Evolutionary conservation across 2,797 vertebrate genomes (phyloP), one percentile per base, ranked within the genome.

Genomic region (Periophthalmus magnuspinnatus): DNA sequence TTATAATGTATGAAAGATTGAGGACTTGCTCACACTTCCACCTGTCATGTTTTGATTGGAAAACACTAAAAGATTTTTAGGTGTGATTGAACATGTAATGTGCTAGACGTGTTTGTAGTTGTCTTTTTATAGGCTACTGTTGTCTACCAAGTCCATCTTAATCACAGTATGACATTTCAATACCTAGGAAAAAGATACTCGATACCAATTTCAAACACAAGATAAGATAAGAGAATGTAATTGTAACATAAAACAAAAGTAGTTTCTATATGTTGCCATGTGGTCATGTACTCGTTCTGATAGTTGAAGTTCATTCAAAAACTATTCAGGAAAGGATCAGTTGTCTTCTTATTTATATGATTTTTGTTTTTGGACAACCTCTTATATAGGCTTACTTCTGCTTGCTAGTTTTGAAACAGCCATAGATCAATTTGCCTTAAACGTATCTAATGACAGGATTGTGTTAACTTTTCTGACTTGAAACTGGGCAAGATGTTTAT

Each of bases 401-500:
- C 9, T 14, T 57, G 5, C 2, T 10, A 38, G 36, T 41, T 57
- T 57, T 59, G 57, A 59, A 21, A n/a, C 34, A 61, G 34, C 19
- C 36, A 47, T 10, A 16, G 61, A 47, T 24, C 38, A 24, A 63
- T 45, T 63, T 47, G 22, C 22, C 21, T 47, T 64, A 32, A 64
- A 64, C 2, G 1, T 1, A 47, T 48, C 41, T 48, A 41, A 47
- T 47, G 61, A 63, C 13, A 47, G 38, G 38, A 45, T 28, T 9
- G 21, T 14, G 21, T 4, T 41, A 38, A 19, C 9, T 14, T 63
- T 63, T 41, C 38, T 41, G 5, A 6, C 47, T 64, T 64, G 13
- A 64, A 64, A 64, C 61, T 17, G 21, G 5, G 60, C 38, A 11
- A 14, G 11, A 14, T 63, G 41, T 48, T 63, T 74, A 24, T 62